Evolutionary conservation across 1,140 invertebrate species (phyloP).

Genomic region (Apis cerana): DNA sequence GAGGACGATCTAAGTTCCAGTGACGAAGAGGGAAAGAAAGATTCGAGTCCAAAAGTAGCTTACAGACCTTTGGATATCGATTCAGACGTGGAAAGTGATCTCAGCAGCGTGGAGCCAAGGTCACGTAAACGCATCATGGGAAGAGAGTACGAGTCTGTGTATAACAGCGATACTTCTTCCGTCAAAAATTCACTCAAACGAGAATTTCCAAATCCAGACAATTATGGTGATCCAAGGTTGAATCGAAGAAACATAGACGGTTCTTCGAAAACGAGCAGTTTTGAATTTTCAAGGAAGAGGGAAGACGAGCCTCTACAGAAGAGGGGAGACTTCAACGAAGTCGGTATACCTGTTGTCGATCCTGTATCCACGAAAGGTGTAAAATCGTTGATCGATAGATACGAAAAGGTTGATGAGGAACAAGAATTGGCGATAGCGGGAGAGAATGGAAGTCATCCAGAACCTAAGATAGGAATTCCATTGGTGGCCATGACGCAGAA

Average conservation of each 20-base stretch:
- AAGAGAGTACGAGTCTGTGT: slow-evolving; percentile 49
- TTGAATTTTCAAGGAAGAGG: slow-evolving; percentile 56
- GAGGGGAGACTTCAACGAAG: slow-evolving; percentile 77
- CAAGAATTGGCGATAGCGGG: slow-evolving; percentile 41
- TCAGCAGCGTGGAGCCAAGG: slow-evolving; percentile 62
- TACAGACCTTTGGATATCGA: slow-evolving; percentile 75
- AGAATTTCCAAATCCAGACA: slow-evolving; percentile 71
- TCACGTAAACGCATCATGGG: slow-evolving; percentile 64
- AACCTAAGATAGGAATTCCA: slow-evolving; percentile 48
- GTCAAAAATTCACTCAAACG: slow-evolving; percentile 2
- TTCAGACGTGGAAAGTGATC: slow-evolving; percentile 75
- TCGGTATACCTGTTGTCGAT: slow-evolving; percentile 75
- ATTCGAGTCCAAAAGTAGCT: slow-evolving; percentile 60
- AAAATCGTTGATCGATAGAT: slow-evolving; percentile 55
- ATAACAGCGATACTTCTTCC: not conserved
- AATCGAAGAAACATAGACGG: slow-evolving; percentile 37
- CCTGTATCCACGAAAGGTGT: slow-evolving; percentile 38
- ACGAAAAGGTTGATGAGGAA: slow-evolving; percentile 45
- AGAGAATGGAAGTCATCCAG: slow-evolving; percentile 36
- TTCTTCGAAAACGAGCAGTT: slow-evolving; percentile 60
- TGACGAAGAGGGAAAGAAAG: slow-evolving; percentile 67
- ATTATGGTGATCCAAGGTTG: slow-evolving; percentile 68
- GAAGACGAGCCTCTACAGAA: not conserved
- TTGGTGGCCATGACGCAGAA: slow-evolving; percentile 50
- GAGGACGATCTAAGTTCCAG: slow-evolving; percentile 71